These are phyloP conservation scores for Hydrotaea cyrtoneurina DNA, from an alignment of 2,888 invertebrate species.

Conservation along the genomic window DNA sequence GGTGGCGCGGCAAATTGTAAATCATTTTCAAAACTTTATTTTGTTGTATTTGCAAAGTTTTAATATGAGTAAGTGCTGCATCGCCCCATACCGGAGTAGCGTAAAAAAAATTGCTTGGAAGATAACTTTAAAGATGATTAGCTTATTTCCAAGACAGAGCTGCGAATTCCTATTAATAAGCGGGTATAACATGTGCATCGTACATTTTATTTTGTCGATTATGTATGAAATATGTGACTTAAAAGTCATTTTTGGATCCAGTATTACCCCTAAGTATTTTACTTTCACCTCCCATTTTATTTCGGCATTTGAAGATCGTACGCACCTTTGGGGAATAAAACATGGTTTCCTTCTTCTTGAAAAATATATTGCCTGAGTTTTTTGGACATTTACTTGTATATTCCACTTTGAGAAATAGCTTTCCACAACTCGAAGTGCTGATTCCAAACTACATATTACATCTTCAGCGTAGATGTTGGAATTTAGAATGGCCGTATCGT, in stretches of 20 bases:
- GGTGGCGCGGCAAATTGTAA: too few species aligned
- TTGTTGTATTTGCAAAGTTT: background rate
- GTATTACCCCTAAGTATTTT: background rate
- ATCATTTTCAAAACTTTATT: background rate
- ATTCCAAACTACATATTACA: background rate
- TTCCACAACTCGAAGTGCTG: background rate
- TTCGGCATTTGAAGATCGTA: too few species aligned
- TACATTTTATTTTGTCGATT: background rate
- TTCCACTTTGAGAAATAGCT: background rate
- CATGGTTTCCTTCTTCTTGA: background rate
- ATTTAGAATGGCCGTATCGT: too few species aligned
- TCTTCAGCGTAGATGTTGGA: too few species aligned
- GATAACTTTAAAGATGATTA: conserved; percentile 39
- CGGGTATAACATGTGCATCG: background rate
- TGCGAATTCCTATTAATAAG: background rate
- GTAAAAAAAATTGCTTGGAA: too few species aligned
- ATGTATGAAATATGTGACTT: background rate
- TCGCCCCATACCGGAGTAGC: too few species aligned
- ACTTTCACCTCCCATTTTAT: background rate
- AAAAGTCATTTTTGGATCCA: background rate
- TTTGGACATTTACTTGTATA: background rate
- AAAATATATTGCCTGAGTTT: conserved; percentile 11
- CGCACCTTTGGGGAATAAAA: background rate
- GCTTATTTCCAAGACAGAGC: background rate
- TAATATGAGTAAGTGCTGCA: background rate